A percentile compares a stretch with the other conserved stretches of the same genome.
These are phyloP conservation scores for Drosophila ezoana DNA, from an alignment of 2,888 invertebrate species.

Conservation along the genomic window DNA sequence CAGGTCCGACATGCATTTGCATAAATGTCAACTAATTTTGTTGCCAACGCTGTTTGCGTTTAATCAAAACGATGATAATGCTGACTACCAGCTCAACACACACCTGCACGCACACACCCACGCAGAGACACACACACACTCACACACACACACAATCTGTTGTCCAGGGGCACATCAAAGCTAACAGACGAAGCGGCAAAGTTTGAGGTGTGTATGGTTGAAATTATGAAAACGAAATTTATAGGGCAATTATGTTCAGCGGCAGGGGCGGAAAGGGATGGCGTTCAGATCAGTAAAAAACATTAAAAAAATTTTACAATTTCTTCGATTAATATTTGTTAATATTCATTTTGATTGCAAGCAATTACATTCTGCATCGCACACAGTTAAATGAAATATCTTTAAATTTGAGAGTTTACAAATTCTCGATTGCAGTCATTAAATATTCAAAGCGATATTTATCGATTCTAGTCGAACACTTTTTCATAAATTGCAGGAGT, in stretches of 20 bases:
- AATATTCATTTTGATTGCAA: not conserved
- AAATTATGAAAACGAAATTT: constrained; percentile 11
- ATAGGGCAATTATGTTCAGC: not conserved
- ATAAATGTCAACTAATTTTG: constrained; percentile 79
- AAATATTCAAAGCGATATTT: too few relatives aligned
- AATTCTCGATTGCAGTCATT: too few relatives aligned
- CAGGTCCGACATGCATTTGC: constrained; percentile 72
- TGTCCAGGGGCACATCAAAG: constrained; percentile 5
- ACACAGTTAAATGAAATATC: too few relatives aligned
- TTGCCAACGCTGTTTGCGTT: constrained; percentile 69
- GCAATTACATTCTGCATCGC: too few relatives aligned
- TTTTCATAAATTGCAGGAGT: too few relatives aligned
- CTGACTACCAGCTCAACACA: constrained; percentile 46
- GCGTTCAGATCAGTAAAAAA: not conserved
- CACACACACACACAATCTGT: constrained; percentile 9
- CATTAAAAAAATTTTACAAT: not conserved
- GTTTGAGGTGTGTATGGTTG: constrained; percentile 5
- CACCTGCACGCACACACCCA: constrained; percentile 14
- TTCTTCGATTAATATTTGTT: not conserved
- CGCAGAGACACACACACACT: constrained; percentile 8
- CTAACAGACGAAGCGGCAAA: constrained; percentile 9
- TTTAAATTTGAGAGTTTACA: too few relatives aligned
- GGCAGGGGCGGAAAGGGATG: not conserved
- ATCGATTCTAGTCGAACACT: too few relatives aligned
- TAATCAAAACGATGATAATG: constrained; percentile 75